phyloP scores from a whole-genome alignment of 2,888 invertebrate species.

The Cephus runcator region DNA sequence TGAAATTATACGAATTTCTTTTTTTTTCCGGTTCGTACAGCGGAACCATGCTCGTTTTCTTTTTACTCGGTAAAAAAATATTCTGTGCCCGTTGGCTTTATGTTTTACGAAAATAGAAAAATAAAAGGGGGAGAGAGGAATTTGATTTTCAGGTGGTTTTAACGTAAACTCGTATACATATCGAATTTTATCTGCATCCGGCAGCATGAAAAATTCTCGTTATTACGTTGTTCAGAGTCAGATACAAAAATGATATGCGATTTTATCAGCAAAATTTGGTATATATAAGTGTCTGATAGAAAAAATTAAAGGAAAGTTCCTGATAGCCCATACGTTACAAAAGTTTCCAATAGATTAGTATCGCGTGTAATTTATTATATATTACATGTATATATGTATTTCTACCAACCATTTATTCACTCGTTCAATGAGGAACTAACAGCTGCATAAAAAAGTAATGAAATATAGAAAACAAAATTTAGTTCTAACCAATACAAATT shows the following conservation, averaged over 20 bases:
- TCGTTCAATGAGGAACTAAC: too few relatives aligned
- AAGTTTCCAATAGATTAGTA: not conserved
- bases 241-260: not conserved
- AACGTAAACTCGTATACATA: not conserved
- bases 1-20: too few relatives aligned
- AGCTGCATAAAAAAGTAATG: too few relatives aligned
- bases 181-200: not conserved
- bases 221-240: not conserved
- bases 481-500: too few relatives aligned
- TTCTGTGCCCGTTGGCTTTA: not conserved
- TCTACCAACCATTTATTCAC: too few relatives aligned
- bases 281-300: not conserved
- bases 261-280: not conserved
- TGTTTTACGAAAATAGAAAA: not conserved
- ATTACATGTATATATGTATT: too few relatives aligned
- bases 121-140: not conserved
- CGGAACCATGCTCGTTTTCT: not conserved
- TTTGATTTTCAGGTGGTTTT: not conserved
- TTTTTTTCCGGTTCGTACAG: not conserved
- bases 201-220: not conserved
- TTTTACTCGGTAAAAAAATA: not conserved
- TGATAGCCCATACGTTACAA: not conserved
- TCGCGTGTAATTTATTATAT: not conserved
- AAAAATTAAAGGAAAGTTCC: not conserved
- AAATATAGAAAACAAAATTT: too few relatives aligned